These are phyloP conservation scores for Eupeodes luniger DNA, from an alignment of 2,888 invertebrate species.

Conservation along the genomic window DNA sequence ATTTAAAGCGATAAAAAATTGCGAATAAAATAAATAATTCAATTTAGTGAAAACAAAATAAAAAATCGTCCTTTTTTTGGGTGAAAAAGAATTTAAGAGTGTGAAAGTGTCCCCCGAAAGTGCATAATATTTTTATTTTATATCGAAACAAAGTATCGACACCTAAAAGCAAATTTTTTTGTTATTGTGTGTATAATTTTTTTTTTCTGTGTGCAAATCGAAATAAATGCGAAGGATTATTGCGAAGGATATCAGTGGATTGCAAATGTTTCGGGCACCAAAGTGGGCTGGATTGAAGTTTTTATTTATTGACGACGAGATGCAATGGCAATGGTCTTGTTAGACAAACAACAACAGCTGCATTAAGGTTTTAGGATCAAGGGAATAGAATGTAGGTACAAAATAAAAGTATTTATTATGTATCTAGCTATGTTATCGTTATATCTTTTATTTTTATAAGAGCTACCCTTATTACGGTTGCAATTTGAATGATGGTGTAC, in stretches of 20 bases:
- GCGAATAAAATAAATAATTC: constrained; percentile 54
- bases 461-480: constrained; percentile 29
- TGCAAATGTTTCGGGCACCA: constrained; percentile 50
- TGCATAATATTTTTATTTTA: constrained; percentile 27
- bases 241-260: constrained; percentile 74
- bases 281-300: constrained; percentile 56
- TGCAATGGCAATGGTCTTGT: constrained; percentile 54
- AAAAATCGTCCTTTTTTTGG: neutral
- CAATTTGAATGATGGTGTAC: constrained; percentile 42
- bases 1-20: constrained; percentile 54
- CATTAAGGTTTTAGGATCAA: constrained; percentile 65
- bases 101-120: constrained; percentile 46
- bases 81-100: constrained; percentile 36
- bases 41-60: constrained; percentile 47
- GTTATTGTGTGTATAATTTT: neutral
- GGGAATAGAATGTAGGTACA: constrained; percentile 71
- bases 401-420: constrained; percentile 19
- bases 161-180: constrained; percentile 37
- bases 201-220: constrained; percentile 25
- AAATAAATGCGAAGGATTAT: constrained; percentile 64
- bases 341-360: constrained; percentile 68
- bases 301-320: constrained; percentile 38
- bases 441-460: neutral
- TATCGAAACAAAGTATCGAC: constrained; percentile 49
- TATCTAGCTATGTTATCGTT: neutral